Base-by-base conservation (phyloP, 1,140 invertebrate species). In the Penaeus vannamei region DNA sequence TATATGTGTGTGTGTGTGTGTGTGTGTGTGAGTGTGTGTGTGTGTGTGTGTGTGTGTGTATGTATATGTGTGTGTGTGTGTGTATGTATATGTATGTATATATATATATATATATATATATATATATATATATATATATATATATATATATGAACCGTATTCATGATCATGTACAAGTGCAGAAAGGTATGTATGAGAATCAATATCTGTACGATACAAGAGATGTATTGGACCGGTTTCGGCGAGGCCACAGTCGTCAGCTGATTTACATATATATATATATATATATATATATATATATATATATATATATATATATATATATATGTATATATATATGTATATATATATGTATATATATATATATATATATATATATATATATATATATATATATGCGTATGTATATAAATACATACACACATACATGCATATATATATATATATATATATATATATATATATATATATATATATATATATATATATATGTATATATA, bases 391-490 rank as follows among this genome's bases (percentile, higher is more conserved):
- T 60, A 12, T 69, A 12, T 69, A 12, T 69, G 36, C 14, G 26
- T 69, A 0, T 69, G 26, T 69, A 12, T 69, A 5, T 69, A 5
- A 0, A 3, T 69, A 69, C 26, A 69, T 69, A 69, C 14, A 69
- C 14, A 69, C 14, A 69, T 29, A 69, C 14, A 69, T 69, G 4
- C 14, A 69, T 69, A 5, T 29, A 69, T 69, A 5, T 69, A 69
- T 69, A 69, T 69, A 69, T 69, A 69, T 69, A 5, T 69, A 69
- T 69, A 69, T 69, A 69, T 69, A 69, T 69, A 5, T 69, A 69
- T 69, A 79, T 32, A 79, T 79, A 79, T 32, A 79, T 12, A 12
- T 32, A 79, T 79, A 79, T 86, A 26, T 80, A 77, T 86, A 77
- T 64, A 61, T 80, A 23, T 80, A 61, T 86, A 61, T 80, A 36